Evolutionary conservation across 2,113 vertebrate species (phyloP), one percentile per base, ranked within the genome.

Genomic region (Dermatemys mawii): DNA sequence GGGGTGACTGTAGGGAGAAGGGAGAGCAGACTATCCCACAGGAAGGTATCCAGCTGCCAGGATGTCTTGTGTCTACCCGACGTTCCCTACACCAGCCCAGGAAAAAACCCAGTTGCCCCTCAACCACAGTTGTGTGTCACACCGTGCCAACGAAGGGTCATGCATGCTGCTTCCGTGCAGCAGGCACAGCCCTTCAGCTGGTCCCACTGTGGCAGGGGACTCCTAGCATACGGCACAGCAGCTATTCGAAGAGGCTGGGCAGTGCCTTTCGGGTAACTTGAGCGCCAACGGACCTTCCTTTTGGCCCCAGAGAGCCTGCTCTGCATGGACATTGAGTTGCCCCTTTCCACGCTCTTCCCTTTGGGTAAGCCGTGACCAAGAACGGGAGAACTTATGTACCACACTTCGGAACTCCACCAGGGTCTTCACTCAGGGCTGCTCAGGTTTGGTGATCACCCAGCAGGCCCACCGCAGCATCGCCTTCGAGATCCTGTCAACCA

Each of bases 391-490:
- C 29, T 17, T 3, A n/a, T 48, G 16, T 14, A 24, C 11, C 32
- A 50, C 49, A 21, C 4, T 1, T 38, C 10, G 11, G 3, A 53
- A 41, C 70, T 35, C 50, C 84, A 6, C 8, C 4, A 32, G 0
- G 29, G 8, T 5, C 22, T 17, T 6, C 9, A 48, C 84, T 97
- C 91, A 97, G 78, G 84, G 4, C 2, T 92, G 87, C 11, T 9
- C 2, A 17, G 8, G 35, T 2, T 86, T 90, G 0, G 57, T 32
- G 51, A 97, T 80, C 5, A 97, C 76, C 97, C 95, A 96, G 88
- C 97, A 96, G 0, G 96, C 95, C 96, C 97, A 96, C 49, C 81
- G 92, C 93, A 97, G 78, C 97, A 97, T 96, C 1, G 86, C 94
- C 63, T 95, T 53, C 0, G 97, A 96, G 84, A 97, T 92, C 91